A percentile compares a stretch with the other conserved stretches of the same genome.
phyloP scores from a whole-genome alignment of 2,888 invertebrate species.

The Brachypalpus laphriformis region DNA sequence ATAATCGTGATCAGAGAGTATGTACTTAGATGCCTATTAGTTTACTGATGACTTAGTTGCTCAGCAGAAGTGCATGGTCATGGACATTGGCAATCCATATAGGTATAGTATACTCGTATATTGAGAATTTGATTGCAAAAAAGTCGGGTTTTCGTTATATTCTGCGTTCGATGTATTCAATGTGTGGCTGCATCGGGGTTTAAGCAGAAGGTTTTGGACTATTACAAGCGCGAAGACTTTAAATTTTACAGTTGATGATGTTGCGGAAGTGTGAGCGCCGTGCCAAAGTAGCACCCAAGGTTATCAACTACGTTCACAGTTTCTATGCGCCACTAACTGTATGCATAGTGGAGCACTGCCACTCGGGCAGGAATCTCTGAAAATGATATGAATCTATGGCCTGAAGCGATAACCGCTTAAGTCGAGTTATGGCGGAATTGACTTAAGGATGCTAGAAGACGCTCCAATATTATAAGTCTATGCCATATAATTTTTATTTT shows the following conservation, averaged over 20 bases:
- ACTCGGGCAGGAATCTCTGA: conserved; percentile 90
- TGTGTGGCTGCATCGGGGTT: conserved; percentile 96
- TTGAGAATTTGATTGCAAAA: conserved; percentile 96
- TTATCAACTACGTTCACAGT: conserved; percentile 95
- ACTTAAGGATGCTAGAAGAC: too few relatives aligned
- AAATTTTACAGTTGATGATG: conserved; percentile 94
- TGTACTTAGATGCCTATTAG: conserved; percentile 87
- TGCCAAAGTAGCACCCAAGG: conserved; percentile 90
- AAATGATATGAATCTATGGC: too few relatives aligned
- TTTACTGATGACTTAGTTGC: conserved; percentile 91
- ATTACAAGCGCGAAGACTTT: conserved; percentile 91
- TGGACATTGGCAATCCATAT: conserved; percentile 94
- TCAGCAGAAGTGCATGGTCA: conserved; percentile 95
- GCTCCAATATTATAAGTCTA: too few relatives aligned
- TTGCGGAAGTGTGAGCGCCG: too few relatives aligned
- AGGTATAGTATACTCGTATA: too few relatives aligned
- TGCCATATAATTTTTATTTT: too few relatives aligned
- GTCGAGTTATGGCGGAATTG: too few relatives aligned
- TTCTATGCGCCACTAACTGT: conserved; percentile 97
- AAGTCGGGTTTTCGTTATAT: conserved; percentile 92
- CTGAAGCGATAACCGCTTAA: too few relatives aligned
- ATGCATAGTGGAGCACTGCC: conserved; percentile 92
- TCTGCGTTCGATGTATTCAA: conserved; percentile 93
- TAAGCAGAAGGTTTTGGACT: conserved; percentile 90
- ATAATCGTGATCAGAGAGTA: conserved; percentile 97